Conservation (phyloP, 2,797 vertebrate genomes). For the Clarias platycephalus region DNA sequence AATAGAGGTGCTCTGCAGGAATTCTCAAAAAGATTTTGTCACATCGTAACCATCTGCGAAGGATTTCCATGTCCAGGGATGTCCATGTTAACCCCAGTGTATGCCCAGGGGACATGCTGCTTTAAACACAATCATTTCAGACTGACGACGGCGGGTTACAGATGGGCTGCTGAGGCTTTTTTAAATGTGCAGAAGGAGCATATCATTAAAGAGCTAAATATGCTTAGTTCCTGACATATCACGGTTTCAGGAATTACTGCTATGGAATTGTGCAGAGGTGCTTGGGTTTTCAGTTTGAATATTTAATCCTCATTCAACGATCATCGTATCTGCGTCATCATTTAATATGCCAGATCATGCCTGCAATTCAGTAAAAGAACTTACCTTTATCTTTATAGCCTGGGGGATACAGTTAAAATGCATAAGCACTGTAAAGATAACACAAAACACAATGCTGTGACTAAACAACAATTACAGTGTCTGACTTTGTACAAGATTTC, state of each 20-base stretch:
- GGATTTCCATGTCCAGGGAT: constrained; percentile 58
- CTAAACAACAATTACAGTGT: neutral
- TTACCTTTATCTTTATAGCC: neutral
- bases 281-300: neutral
- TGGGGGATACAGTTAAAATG: neutral
- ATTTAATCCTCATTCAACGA: neutral
- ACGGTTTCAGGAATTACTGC: neutral
- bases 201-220: neutral
- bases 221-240: neutral
- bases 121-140: neutral
- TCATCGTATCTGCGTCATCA: neutral
- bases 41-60: constrained; percentile 27
- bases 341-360: neutral
- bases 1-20: constrained; percentile 1
- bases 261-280: neutral
- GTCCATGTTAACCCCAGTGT: constrained; percentile 58
- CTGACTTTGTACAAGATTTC: neutral
- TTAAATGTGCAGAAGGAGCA: neutral
- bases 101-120: neutral
- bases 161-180: neutral
- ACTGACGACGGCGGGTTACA: neutral
- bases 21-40: constrained; percentile 8
- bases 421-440: neutral
- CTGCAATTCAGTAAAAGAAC: neutral
- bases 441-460: neutral